These are phyloP conservation scores for Pollimyrus isidori DNA, from an alignment of 2,113 vertebrate genomes.

Conservation along the genomic window DNA sequence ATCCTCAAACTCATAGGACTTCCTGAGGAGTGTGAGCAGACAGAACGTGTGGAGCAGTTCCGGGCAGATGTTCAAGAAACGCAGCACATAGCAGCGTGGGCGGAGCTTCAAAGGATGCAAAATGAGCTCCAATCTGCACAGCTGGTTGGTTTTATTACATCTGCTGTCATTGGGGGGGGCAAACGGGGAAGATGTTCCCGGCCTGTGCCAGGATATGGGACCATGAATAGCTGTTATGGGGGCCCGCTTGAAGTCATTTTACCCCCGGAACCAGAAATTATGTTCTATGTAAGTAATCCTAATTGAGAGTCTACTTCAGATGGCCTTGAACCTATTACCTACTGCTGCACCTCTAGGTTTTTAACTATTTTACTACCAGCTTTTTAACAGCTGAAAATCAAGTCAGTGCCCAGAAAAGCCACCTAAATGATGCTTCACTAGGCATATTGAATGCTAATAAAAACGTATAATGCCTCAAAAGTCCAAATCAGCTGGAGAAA, in stretches of 20 bases:
- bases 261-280: not conserved
- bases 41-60: not conserved
- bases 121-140: not conserved
- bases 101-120: not conserved
- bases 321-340: not conserved
- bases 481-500: not conserved
- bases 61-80: not conserved
- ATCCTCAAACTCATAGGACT: constrained; percentile 96
- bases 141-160: not conserved
- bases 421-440: not conserved
- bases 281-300: not conserved
- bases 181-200: not conserved
- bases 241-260: not conserved
- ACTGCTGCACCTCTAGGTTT: not conserved
- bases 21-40: constrained; percentile 62
- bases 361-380: not conserved
- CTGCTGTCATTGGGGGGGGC: not conserved
- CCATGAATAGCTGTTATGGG: not conserved
- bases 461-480: not conserved
- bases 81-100: not conserved
- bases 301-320: not conserved
- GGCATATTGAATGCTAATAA: not conserved
- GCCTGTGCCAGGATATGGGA: not conserved
- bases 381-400: not conserved
- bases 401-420: not conserved